Base-by-base conservation (phyloP, 2,797 vertebrate species). In the Diglossa cyanea region DNA sequence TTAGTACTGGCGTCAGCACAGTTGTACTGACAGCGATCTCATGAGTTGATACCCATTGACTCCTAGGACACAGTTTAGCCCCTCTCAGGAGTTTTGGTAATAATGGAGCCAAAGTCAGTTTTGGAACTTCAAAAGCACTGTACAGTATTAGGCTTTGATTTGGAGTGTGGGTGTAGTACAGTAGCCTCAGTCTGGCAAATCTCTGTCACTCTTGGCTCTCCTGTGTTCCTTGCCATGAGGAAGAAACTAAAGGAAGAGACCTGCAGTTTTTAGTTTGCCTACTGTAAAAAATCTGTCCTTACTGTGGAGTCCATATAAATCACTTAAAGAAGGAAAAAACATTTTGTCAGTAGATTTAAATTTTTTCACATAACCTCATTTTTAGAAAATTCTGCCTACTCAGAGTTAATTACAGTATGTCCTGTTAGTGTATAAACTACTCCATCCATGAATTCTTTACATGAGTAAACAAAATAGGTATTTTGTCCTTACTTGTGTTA, bases 1-100 rank as follows among this genome's bases (percentile, higher is more conserved):
- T 31, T 40, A 12, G 31, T n/a, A 5, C 26, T 42, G 30, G 11
- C 51, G 24, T 30, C 26, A 35, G 48, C 35, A 45, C 21, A 50
- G 0, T 12, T 2, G 0, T 28, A 21, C 28, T 47, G 44, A 20
- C 13, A 28, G n/a, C 2, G 4, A n/a, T 44, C 65, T 73, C 6
- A 3, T 42, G 48, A 47, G 6, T 21, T 77, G 26, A 24, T 54
- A 40, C 12, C 9, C 18, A 3, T 24, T 39, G 0, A 1, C 8
- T 84, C 33, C 21, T 25, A 25, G 37, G 57, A n/a, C 2, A 1
- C 31, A 17, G 21, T 24, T 73, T 26, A 30, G 42, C 2, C 82
- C 7, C 25, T 25, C 66, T 61, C 42, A 53, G 48, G 45, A 35
- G 19, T 40, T 73, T 58, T 63, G 23, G 37, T 67, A 17, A 15